These are phyloP conservation scores for Gallinago media DNA, from an alignment of 2,113 vertebrate genomes.

Conservation along the genomic window DNA sequence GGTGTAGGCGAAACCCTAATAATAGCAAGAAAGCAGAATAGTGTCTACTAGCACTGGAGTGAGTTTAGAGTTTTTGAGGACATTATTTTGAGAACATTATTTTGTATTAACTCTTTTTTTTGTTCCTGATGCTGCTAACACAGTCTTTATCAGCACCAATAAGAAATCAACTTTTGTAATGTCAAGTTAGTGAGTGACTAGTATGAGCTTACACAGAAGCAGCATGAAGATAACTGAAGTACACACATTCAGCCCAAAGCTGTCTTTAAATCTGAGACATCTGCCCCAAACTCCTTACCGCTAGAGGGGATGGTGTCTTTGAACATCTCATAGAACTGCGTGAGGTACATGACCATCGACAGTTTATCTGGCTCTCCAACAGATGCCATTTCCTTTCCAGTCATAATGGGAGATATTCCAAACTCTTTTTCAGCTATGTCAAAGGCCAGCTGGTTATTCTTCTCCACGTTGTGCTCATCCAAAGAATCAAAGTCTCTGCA, in stretches of 20 bases:
- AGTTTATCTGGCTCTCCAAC: slow-evolving; percentile 96
- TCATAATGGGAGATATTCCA: slow-evolving; percentile 98
- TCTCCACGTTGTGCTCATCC: slow-evolving; percentile 91
- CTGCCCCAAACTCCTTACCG: slow-evolving; percentile 76
- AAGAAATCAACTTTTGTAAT: neutral
- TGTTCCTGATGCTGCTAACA: neutral
- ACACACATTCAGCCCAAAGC: neutral
- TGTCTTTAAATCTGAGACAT: neutral
- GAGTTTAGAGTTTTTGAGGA: neutral
- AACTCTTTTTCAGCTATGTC: slow-evolving; percentile 95
- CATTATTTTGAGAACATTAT: neutral
- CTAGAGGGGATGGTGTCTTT: slow-evolving; percentile 91
- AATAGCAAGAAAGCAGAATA: neutral
- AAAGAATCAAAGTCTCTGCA: slow-evolving; percentile 92
- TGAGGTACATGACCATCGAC: slow-evolving; percentile 99
- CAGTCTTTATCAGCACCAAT: neutral
- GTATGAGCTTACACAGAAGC: neutral
- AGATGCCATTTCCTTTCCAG: slow-evolving; percentile 96
- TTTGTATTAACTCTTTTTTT: neutral
- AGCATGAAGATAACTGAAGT: neutral
- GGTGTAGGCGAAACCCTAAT: neutral
- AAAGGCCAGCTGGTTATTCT: slow-evolving; percentile 94
- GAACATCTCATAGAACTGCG: slow-evolving; percentile 99
- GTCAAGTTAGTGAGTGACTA: neutral
- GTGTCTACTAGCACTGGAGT: neutral